Conservation (phyloP, 2,113 vertebrate species). For the Syngnathoides biaculeatus region DNA sequence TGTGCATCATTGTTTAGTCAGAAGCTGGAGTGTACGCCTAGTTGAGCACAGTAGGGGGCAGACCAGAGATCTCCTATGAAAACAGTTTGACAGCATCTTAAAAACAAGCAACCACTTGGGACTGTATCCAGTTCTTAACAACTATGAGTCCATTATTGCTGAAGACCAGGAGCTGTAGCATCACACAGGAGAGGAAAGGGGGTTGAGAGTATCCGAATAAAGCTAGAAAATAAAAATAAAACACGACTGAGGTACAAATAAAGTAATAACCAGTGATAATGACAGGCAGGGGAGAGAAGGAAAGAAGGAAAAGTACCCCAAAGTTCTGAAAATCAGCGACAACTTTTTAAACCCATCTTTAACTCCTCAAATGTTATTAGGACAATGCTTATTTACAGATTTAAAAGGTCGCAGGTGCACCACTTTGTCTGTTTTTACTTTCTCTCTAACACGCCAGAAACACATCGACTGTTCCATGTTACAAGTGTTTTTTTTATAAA, state of each 20-base stretch:
- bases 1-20: constrained; percentile 18
- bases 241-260: constrained; percentile 2
- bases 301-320: not conserved
- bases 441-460: not conserved
- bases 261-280: not conserved
- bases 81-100: constrained; percentile 62
- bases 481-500: not conserved
- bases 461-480: not conserved
- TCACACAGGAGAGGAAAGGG: constrained; percentile 26
- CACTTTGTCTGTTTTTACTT: not conserved
- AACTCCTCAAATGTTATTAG: not conserved
- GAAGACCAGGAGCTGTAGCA: constrained; percentile 17
- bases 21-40: constrained; percentile 31
- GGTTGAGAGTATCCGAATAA: constrained; percentile 7
- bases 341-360: not conserved
- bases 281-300: not conserved
- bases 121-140: constrained; percentile 44
- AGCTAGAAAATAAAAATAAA: constrained; percentile 2
- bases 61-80: constrained; percentile 37
- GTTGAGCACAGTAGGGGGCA: constrained; percentile 53
- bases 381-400: not conserved
- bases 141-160: constrained; percentile 38
- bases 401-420: not conserved
- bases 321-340: not conserved
- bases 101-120: constrained; percentile 49